Base-by-base conservation (phyloP, 2,113 vertebrate species). In the Chionomys nivalis region DNA sequence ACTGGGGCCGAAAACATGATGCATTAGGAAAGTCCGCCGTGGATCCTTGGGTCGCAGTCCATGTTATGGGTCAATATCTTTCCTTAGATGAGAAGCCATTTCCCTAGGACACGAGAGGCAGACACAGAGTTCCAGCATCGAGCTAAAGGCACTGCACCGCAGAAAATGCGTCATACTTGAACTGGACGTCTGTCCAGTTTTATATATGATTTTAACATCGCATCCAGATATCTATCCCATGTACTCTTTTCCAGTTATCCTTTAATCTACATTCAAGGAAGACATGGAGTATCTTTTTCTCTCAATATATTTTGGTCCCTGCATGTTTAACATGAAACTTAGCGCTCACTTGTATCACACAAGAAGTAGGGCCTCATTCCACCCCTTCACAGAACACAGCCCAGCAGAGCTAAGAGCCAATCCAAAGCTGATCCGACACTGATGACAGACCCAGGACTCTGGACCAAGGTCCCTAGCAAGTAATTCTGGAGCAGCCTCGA, bases 1-100 rank as follows among this genome's bases (percentile, higher is more conserved):
- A 92, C 92, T 55, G 31, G 19, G 92, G 85, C 90, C 91, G 77
- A 61, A 77, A 23, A 81, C 90, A 75, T 47, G 58, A 93, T 19
- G 17, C 65, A 86, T 77, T 81, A 86, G 55, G 21, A 91, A 95
- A 92, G 83, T 92, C 63, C 58, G 58, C 52, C 68, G 89, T 31
- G 52, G 21, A 70, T 94, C 91, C 61, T 16, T 87, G 44, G 77
- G 89, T 10, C 82, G 89, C 72, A 77, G 81, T 76, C 23, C 63
- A 63, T 36, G 31, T 44, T 36, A 21, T 28, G 3, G 47, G 28
- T 13, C 44, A 36, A 73, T 52, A 55, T 11, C 31, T 90, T 72
- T 70, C 85, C 88, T 93, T 52, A 81, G 47, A n/a, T 7, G 87
- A 91, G 70, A 72, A 47, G 55, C 47, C 42, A 10, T 87, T 61